A percentile compares a stretch with the other conserved stretches of the same genome.
Conservation (phyloP, 2,797 vertebrate genomes). For the Lagocephalus sceleratus region DNA sequence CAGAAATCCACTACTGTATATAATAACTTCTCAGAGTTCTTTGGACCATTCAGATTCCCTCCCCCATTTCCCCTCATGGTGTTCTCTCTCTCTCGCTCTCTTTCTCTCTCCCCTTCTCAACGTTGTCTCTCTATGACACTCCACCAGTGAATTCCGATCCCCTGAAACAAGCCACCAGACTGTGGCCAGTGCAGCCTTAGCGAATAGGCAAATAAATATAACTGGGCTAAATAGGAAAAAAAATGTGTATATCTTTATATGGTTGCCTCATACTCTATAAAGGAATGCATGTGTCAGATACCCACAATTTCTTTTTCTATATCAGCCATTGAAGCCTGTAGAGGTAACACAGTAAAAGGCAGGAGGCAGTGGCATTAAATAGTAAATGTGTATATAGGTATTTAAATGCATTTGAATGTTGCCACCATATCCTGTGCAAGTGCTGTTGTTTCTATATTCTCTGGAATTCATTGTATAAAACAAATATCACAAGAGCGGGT, state of each 20-base stretch:
- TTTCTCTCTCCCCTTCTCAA: slow-evolving; percentile 8
- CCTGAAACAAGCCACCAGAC: slow-evolving; percentile 72
- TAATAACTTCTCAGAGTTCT: slow-evolving; percentile 34
- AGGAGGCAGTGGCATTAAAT: too few species aligned
- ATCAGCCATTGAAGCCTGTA: slow-evolving; percentile 4
- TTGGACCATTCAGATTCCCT: slow-evolving; percentile 37
- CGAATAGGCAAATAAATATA: slow-evolving; percentile 45
- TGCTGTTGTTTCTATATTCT: neutral
- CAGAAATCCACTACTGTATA: slow-evolving; percentile 36
- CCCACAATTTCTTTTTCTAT: slow-evolving; percentile 41
- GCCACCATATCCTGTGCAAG: neutral
- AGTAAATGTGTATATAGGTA: too few species aligned
- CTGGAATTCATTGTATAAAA: too few species aligned
- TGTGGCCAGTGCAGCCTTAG: slow-evolving; percentile 38
- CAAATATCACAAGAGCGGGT: neutral
- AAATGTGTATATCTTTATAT: slow-evolving; percentile 21
- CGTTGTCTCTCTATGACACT: slow-evolving; percentile 47
- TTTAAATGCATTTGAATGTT: too few species aligned
- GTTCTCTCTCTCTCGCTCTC: neutral
- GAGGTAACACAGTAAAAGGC: too few species aligned
- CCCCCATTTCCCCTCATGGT: slow-evolving; percentile 11
- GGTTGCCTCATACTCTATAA: neutral
- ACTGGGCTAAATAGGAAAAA: slow-evolving; percentile 32
- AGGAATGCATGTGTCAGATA: slow-evolving; percentile 46
- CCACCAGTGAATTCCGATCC: slow-evolving; percentile 75